Percentiles rank a stretch among this genome's conserved stretches.
Evolutionary conservation across 2,797 vertebrate genomes (phyloP).

Genomic region (Notamacropus eugenii): DNA sequence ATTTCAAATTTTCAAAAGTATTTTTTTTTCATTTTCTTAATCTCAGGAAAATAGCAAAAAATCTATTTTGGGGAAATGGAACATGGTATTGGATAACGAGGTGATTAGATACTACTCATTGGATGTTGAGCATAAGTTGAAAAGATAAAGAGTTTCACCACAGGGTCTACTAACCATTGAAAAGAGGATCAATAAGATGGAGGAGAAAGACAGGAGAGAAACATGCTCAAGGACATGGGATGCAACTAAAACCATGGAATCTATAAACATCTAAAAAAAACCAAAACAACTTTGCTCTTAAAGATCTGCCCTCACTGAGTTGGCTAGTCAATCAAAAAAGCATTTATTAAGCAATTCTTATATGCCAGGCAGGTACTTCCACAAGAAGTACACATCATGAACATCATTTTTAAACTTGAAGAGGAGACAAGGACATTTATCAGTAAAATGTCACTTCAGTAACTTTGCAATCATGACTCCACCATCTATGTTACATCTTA

Average conservation of each 20-base stretch:
- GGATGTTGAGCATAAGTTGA: background rate
- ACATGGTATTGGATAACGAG: background rate
- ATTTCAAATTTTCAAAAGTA: background rate
- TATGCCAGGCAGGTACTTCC: background rate
- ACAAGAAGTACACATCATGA: background rate
- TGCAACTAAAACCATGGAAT: background rate
- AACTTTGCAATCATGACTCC: constrained; percentile 75
- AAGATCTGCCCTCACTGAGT: background rate
- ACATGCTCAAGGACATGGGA: background rate
- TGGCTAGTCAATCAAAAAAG: background rate
- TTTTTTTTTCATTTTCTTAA: background rate
- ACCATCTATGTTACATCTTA: constrained; percentile 78
- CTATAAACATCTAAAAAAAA: background rate
- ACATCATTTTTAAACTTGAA: background rate
- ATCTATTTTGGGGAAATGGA: background rate
- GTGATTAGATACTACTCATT: background rate
- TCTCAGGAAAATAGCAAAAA: background rate
- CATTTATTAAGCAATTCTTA: background rate
- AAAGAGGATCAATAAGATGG: background rate
- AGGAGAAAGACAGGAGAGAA: background rate
- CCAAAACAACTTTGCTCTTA: background rate
- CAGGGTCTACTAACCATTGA: background rate
- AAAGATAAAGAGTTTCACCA: background rate
- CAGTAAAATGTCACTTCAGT: constrained; percentile 73
- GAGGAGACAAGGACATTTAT: constrained; percentile 71